phyloP scores from a whole-genome alignment of 1,140 invertebrate species.

The Batillaria attramentaria region DNA sequence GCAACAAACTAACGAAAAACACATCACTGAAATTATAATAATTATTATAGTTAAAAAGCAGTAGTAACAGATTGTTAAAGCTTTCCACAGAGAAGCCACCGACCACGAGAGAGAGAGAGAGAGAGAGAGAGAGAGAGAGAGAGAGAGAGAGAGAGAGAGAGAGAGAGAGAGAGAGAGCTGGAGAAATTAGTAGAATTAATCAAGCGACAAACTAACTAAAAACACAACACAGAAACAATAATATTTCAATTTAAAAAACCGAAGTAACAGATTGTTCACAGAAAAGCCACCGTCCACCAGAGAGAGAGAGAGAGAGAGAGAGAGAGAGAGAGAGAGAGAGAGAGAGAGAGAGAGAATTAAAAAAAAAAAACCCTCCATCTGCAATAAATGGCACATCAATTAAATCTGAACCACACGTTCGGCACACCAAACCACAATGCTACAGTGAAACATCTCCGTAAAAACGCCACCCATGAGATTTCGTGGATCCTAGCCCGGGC shows the following conservation, averaged over 20 bases:
- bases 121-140: slow-evolving; percentile 38
- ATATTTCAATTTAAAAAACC: too few relatives aligned
- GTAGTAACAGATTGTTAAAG: background rate
- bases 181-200: background rate
- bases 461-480: too few relatives aligned
- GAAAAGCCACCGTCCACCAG: too few relatives aligned
- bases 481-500: too few relatives aligned
- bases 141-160: slow-evolving; percentile 23
- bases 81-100: background rate
- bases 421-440: too few relatives aligned
- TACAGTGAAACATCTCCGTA: too few relatives aligned
- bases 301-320: background rate
- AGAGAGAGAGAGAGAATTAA: background rate
- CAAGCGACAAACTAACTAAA: background rate
- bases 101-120: slow-evolving; percentile 42
- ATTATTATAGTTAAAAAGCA: background rate
- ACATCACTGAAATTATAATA: too few relatives aligned
- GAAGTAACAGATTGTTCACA: too few relatives aligned
- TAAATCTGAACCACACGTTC: too few relatives aligned
- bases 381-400: too few relatives aligned
- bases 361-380: too few relatives aligned
- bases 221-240: background rate
- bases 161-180: slow-evolving; percentile 1
- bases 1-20: too few relatives aligned
- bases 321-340: slow-evolving; percentile 18